Evolutionary conservation across 2,888 invertebrate genomes (phyloP), one percentile per base, ranked within the genome.

Genomic region (Tuta absoluta): DNA sequence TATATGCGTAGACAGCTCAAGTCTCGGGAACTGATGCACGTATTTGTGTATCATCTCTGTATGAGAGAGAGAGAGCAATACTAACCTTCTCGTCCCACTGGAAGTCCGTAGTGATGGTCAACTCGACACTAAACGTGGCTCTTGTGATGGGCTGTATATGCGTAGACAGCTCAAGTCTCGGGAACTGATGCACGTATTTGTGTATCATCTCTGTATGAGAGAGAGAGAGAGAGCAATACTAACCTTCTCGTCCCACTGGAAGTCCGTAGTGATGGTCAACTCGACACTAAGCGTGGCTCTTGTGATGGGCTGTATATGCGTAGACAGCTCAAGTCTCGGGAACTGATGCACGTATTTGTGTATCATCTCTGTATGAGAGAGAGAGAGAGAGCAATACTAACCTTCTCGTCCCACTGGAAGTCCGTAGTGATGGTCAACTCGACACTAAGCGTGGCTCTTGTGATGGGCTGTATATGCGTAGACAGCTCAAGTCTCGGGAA

Each of bases 331-430:
- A 67, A 99, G 84, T 84, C 98, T 98, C 0, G 99, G 99, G 80
- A 98, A 97, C 88, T 99, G 99, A 84, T 99, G 98, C 14, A 98
- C 95, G 80, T 97, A 98, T 79, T 97, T 97, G 23, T 41, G 41
- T 4, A 41, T 41, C 41, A 41, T 41, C 41, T 14, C 12, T n/a
- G n/a, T n/a, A n/a, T n/a, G n/a, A n/a, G n/a, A n/a, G n/a, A n/a
- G n/a, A n/a, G n/a, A n/a, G n/a, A n/a, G n/a, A n/a, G n/a, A n/a
- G n/a, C n/a, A n/a, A 48, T 5, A n/a, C n/a, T 17, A 7, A 96
- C 93, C 89, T 98, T 98, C 69, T 99, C 99, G 75, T 99, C 99
- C 99, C 99, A 99, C 78, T 99, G 98, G 87, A 99, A 99, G 88
- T 99, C 99, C 0, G 99, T 99, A 0, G 98, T 98, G 66, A 99